phyloP scores from a whole-genome alignment of 2,113 vertebrate species.

The Sinocyclocheilus anshuiensis region DNA sequence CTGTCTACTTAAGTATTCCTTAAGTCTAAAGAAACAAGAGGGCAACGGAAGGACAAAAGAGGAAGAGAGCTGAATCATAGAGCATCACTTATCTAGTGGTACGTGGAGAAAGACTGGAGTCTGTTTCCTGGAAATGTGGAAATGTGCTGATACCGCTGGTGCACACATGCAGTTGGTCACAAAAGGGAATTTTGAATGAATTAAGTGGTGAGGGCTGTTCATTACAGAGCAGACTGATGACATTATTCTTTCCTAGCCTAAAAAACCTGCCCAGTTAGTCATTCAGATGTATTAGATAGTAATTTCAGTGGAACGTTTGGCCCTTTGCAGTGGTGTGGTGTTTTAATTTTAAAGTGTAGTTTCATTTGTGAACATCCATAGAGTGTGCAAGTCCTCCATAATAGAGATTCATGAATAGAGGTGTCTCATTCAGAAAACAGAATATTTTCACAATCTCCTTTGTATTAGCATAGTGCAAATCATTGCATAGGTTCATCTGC shows the following conservation, averaged over 20 bases:
- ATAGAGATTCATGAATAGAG: background rate
- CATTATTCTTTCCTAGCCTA: background rate
- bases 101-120: constrained; percentile 34
- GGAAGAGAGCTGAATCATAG: constrained; percentile 40
- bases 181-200: constrained; percentile 23
- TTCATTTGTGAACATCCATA: background rate
- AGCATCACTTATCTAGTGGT: constrained; percentile 50
- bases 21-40: constrained; percentile 18
- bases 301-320: background rate
- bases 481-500: background rate
- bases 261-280: background rate
- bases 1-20: constrained; percentile 3
- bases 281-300: constrained; percentile 1
- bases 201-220: constrained; percentile 15
- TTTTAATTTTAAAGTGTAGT: background rate
- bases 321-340: background rate
- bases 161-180: constrained; percentile 36
- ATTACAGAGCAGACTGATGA: background rate
- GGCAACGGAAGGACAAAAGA: constrained; percentile 20
- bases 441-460: background rate
- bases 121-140: constrained; percentile 50
- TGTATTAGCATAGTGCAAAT: background rate
- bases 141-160: constrained; percentile 29
- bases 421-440: constrained; percentile 3
- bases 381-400: background rate